phyloP scores from a whole-genome alignment of 1,140 invertebrate genomes.

The Trichogramma pretiosum region DNA sequence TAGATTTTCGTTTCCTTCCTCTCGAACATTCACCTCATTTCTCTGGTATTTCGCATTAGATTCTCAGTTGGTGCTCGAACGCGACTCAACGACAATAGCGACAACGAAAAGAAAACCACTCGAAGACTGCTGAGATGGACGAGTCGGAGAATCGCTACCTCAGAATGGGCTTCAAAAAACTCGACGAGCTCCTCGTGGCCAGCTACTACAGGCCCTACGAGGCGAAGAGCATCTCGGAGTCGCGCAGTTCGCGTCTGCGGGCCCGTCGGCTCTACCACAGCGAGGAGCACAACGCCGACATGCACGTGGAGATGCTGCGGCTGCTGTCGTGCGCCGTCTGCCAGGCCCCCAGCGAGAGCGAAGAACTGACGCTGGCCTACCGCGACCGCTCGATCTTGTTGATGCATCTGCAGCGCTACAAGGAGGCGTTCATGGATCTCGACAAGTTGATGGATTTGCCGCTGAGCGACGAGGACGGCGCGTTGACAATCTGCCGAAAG shows the following conservation, averaged over 20 bases:
- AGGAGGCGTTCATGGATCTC: neutral
- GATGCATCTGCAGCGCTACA: neutral
- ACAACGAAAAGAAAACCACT: no score
- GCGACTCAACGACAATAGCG: no score
- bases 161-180: neutral
- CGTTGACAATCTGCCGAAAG: conserved; percentile 7
- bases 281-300: neutral
- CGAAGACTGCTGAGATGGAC: no score
- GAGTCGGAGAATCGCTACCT: neutral
- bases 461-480: neutral
- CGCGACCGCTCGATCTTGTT: conserved; percentile 7
- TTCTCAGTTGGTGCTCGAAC: no score
- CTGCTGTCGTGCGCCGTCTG: neutral
- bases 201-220: neutral
- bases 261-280: neutral
- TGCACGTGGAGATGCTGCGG: conserved; percentile 3
- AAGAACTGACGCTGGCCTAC: conserved; percentile 3
- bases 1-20: no score
- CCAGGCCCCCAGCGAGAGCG: neutral
- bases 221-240: neutral
- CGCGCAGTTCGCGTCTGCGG: neutral
- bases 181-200: neutral
- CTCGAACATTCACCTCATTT: no score
- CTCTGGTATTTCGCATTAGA: no score
- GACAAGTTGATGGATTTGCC: neutral